Evolutionary conservation across 1,140 invertebrate species (phyloP), one percentile per base, ranked within the genome.

Genomic region (Drosophila persimilis): DNA sequence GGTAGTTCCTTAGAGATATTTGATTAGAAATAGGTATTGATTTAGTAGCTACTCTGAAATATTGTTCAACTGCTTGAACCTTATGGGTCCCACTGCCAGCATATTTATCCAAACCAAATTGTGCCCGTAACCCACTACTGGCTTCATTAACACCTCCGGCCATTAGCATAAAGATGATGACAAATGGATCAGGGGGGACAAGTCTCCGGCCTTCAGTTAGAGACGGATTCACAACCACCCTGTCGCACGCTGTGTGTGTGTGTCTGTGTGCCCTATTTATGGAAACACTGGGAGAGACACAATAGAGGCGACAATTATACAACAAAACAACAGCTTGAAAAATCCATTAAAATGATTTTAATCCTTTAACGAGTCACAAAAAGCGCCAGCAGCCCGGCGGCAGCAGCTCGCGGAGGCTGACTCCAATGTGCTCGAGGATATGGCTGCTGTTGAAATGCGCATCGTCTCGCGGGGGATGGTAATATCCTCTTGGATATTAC

Each of bases 311-410:
- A 85, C 81, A 85, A 85, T 85, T 85, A 85, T 86, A 80, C 79
- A 86, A 85, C 77, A 89, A 83, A 88, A 88, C 84, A 88, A 88
- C 83, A 88, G 83, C 83, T 88, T 88, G 83, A 88, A 88, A 88
- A 88, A 88, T 88, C 83, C 83, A 88, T 88, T 88, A 88, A 88
- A 88, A 89, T 88, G 78, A 88, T 79, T 88, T 88, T 88, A 88
- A 88, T 88, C 81, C 81, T 85, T 85, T 85, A 85, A 85, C 81
- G 81, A 85, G 81, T 85, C 81, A 77, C 81, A 79, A 79, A 84
- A 83, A 81, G 67, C 35, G 31, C 31, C 31, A 35, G 31, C 31
- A 24, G 24, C 31, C 31, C 31, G 31, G 55, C 73, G 41, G 46
- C 22, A 65, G 65, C 35, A 59, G 22, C 20, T 35, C n/a, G 45